Base-by-base conservation (phyloP, 2,888 invertebrate genomes). In the Orthonevra nobilis region DNA sequence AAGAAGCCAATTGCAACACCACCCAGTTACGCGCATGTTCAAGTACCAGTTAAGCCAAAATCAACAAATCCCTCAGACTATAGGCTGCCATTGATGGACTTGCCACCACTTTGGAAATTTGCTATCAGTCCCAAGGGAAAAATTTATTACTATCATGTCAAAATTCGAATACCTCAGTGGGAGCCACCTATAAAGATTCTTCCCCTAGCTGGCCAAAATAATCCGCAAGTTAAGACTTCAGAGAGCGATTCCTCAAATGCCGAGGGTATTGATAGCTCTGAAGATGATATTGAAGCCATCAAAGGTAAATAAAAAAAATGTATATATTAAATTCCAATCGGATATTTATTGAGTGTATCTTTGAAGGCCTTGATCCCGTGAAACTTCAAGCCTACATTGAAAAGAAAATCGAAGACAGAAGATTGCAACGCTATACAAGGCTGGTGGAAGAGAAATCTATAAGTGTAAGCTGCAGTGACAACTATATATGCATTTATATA, bases 131-230 rank as follows among this genome's bases (percentile, higher is more conserved):
- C 91, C 1, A 93, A 94, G 58, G 97, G 97, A 0, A 92, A 96
- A 81, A 92, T 93, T 0, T 98, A 97, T 89, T 99, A 97, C 90
- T 99, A 97, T 89, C 97, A 98, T 87, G 90, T 93, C 1, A 94
- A 93, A 87, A 90, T 93, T 48, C 90, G 95, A 4, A 91, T 93
- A 82, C 92, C 95, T 15, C 95, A 95, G 86, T 96, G 96, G 96
- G 89, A 92, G 82, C 94, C 95, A 23, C 94, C 94, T 4, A 86
- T 85, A 9, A 84, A 83, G 81, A 81, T 84, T 42, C 48, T 82
- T 10, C 83, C 85, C 0, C 84, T 86, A 19, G 90, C 87, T 38
- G 83, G 86, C 9, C 42, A 84, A 1, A 54, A 34, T 9, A 69
- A 26, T 74, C 48, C 23, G 7, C 42, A 10, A 14, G 42, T 44